Base-by-base conservation (phyloP, 2,797 vertebrate genomes). In the Lateolabrax maculatus region DNA sequence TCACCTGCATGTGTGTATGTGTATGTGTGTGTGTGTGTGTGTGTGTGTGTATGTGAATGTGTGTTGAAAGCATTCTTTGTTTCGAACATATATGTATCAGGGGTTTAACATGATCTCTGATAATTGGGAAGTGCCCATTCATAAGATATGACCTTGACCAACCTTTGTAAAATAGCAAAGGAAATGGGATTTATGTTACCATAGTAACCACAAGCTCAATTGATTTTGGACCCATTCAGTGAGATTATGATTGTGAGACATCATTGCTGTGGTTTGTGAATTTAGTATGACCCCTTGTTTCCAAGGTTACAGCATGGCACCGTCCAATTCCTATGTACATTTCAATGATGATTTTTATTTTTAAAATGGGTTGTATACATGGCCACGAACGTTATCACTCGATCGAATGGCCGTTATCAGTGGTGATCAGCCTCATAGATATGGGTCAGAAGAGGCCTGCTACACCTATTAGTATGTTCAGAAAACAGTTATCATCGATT, bases 1-100 rank as follows among this genome's bases (percentile, higher is more conserved):
- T 87, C 77, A 80, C 86, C 79, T 89, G 66, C 58, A 57, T 85
- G 75, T 77, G 43, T 52, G 52, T 75, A 57, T 86, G 53, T 51
- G 31, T 52, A 56, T 29, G 55, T 77, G 43, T 48, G n/a, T n/a
- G n/a, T n/a, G 51, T 62, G 57, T 46, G n/a, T 85, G 75, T 77
- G 43, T 52, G 52, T 75, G 60, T 86, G 53, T 51, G 31, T 52
- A 56, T 29, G 55, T 77, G 43, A n/a, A n/a, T n/a, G n/a, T 48
- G 51, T 62, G 57, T 46, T 70, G 60, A 56, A 76, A 82, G 25
- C 49, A 64, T 75, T 69, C 44, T 49, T 79, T 84, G 78, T 84
- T 84, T 68, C 58, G 31, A 84, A 77, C 57, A 72, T 53, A 58
- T 43, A 41, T 55, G 19, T 16, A 49, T 51, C 19, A 67, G 82